phyloP scores from a whole-genome alignment of 2,113 vertebrate species.

The Cebus imitator region DNA sequence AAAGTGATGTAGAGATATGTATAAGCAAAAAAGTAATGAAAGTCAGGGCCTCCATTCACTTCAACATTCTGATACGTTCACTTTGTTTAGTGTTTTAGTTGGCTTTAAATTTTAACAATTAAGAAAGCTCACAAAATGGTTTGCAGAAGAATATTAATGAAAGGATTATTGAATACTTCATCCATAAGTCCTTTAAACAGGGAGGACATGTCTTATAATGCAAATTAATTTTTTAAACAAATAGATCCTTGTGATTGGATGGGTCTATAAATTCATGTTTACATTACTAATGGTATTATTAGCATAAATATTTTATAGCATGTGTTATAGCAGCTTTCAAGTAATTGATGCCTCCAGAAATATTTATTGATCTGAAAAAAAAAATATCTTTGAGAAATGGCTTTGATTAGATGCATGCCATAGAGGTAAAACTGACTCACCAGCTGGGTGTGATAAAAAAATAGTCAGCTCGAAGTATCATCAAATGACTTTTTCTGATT shows the following conservation, averaged over 20 bases:
- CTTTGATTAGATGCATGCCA: not conserved
- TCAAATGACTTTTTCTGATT: not conserved
- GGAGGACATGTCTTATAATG: not conserved
- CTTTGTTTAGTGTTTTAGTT: conserved; percentile 15
- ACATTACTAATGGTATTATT: not conserved
- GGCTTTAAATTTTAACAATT: conserved; percentile 43
- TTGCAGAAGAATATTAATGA: conserved; percentile 32
- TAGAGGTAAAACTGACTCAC: not conserved
- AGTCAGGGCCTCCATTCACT: not conserved
- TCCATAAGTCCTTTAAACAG: not conserved
- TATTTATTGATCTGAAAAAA: not conserved
- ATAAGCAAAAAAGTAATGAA: not conserved
- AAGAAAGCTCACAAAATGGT: not conserved
- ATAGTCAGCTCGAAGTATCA: not conserved
- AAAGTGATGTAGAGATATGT: not conserved
- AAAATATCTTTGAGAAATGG: conserved; percentile 5
- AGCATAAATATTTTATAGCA: conserved; percentile 31
- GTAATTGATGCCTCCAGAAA: not conserved
- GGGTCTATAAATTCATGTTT: conserved; percentile 3
- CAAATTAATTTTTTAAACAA: conserved; percentile 43
- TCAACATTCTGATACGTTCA: not conserved
- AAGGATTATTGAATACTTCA: not conserved
- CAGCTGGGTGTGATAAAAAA: not conserved
- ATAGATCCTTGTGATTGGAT: not conserved
- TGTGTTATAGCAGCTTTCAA: not conserved